phyloP scores from a whole-genome alignment of 2,797 vertebrate species.

The Vespertilio murinus region DNA sequence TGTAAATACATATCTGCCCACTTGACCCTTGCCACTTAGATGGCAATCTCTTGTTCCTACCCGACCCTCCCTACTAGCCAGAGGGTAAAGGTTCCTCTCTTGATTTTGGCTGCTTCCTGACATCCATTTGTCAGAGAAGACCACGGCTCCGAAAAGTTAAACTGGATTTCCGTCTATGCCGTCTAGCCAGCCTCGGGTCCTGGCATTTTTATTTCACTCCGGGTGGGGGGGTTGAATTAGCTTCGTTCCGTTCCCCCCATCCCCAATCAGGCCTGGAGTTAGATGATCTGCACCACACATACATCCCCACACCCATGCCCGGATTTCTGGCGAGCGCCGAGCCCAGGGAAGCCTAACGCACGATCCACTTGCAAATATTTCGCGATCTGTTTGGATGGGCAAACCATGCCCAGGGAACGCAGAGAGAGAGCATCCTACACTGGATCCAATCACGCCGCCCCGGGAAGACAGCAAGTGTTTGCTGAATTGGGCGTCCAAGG shows the following conservation, averaged over 20 bases:
- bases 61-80: neutral
- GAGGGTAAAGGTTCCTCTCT: neutral
- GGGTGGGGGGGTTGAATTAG: neutral
- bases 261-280: neutral
- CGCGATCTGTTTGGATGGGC: neutral
- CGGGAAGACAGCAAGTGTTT: conserved; percentile 36
- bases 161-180: neutral
- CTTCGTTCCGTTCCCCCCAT: neutral
- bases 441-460: neutral
- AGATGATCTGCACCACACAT: neutral
- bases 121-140: neutral
- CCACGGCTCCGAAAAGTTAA: conserved; percentile 47
- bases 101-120: neutral
- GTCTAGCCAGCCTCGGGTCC: neutral
- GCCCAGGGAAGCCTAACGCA: neutral
- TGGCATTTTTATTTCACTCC: neutral
- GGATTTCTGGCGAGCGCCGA: neutral
- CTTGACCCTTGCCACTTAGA: neutral
- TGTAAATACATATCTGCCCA: neutral
- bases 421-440: neutral
- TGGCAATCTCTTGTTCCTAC: neutral
- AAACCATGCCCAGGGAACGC: neutral
- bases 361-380: neutral
- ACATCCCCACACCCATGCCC: neutral
- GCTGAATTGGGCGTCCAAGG: conserved; percentile 1